phyloP scores from a whole-genome alignment of 1,140 invertebrate genomes.

The Pinna nobilis region DNA sequence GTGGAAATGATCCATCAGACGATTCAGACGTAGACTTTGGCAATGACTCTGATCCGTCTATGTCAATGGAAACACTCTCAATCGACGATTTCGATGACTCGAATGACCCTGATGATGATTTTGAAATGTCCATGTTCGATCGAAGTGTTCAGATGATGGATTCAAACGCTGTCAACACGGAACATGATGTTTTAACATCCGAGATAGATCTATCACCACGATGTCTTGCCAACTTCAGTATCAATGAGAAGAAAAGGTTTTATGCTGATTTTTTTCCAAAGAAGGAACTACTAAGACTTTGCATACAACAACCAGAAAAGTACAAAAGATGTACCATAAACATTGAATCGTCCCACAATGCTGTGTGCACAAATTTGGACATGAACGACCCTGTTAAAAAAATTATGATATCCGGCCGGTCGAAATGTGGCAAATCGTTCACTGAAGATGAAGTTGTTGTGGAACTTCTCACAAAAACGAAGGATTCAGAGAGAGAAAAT shows the following conservation, averaged over 20 bases:
- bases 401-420: slow-evolving; percentile 57
- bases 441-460: slow-evolving; percentile 65
- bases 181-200: slow-evolving; percentile 12
- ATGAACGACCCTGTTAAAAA: slow-evolving; percentile 16
- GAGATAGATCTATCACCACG: slow-evolving; percentile 28
- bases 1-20: not conserved
- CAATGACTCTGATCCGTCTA: not conserved
- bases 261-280: slow-evolving; percentile 11
- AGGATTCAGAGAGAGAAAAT: not conserved
- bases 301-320: slow-evolving; percentile 16
- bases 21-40: not conserved
- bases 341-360: slow-evolving; percentile 45
- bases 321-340: slow-evolving; percentile 47
- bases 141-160: not conserved
- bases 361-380: slow-evolving; percentile 37
- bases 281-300: slow-evolving; percentile 9
- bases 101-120: not conserved
- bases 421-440: slow-evolving; percentile 57
- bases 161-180: not conserved
- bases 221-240: slow-evolving; percentile 12
- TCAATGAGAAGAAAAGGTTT: slow-evolving; percentile 17
- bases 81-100: not conserved
- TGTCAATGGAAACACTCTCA: not conserved
- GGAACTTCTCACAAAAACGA: slow-evolving; percentile 45
- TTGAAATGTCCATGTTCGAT: not conserved